Conservation (phyloP, 2,888 invertebrate species). For the Theretra japonica region DNA sequence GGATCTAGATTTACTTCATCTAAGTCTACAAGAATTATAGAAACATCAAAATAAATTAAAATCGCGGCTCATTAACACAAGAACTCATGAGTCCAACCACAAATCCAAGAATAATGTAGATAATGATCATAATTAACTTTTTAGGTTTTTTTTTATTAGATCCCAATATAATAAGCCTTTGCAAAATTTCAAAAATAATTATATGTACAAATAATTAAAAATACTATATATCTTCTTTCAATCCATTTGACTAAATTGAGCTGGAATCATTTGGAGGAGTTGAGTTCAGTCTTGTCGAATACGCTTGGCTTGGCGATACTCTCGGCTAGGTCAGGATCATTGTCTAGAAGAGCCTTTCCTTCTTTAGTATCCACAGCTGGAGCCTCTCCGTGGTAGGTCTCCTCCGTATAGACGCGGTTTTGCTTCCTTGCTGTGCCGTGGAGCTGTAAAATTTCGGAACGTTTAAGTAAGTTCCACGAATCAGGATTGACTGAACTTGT, state of each 20-base stretch:
- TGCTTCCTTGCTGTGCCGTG: constrained; percentile 88
- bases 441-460: constrained; percentile 66
- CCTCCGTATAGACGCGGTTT: constrained; percentile 87
- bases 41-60: neutral
- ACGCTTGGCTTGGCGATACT: constrained; percentile 26
- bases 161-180: too few species aligned
- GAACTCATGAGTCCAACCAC: too few species aligned
- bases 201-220: too few species aligned
- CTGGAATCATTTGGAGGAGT: neutral
- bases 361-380: constrained; percentile 78
- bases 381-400: constrained; percentile 86
- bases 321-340: constrained; percentile 59
- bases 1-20: neutral
- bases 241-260: neutral
- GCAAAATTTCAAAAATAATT: too few species aligned
- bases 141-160: too few species aligned
- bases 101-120: too few species aligned
- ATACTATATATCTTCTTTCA: too few species aligned
- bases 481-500: too few species aligned
- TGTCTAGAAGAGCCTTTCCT: constrained; percentile 65
- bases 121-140: too few species aligned
- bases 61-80: too few species aligned
- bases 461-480: neutral
- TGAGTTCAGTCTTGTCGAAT: constrained; percentile 27
- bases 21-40: neutral